These are phyloP conservation scores for Rhamnusium bicolor DNA, from an alignment of 2,888 invertebrate genomes.

Conservation along the genomic window DNA sequence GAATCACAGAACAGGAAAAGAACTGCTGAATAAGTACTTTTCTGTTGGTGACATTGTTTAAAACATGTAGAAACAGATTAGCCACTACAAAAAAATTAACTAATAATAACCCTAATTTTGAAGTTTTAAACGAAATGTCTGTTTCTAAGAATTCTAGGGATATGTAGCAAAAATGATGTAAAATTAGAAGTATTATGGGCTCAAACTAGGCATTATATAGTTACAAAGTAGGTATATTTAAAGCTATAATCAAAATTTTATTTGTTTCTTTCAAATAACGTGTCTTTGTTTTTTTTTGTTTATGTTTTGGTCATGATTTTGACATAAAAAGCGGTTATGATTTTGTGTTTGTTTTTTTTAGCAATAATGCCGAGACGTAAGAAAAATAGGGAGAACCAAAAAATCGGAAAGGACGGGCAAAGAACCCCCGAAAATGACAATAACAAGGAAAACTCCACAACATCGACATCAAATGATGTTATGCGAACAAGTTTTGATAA, in stretches of 20 bases:
- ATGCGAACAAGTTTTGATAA: conserved; percentile 17
- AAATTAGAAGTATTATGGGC: conserved; percentile 2
- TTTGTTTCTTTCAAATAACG: background rate
- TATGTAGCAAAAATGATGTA: conserved; percentile 15
- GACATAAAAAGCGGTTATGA: conserved; percentile 33
- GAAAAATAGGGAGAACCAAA: conserved; percentile 17
- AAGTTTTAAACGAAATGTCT: conserved; percentile 23
- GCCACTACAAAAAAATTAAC: background rate
- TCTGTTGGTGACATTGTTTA: too few species aligned
- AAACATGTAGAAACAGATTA: background rate
- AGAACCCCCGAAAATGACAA: background rate
- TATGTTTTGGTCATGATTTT: conserved; percentile 2
- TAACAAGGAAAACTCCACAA: conserved; percentile 1
- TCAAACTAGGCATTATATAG: conserved; percentile 15
- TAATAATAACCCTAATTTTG: conserved; percentile 22
- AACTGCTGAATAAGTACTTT: too few species aligned
- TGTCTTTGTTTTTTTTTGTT: conserved; percentile 2
- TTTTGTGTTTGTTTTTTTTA: conserved; percentile 7
- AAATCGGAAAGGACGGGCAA: conserved; percentile 12
- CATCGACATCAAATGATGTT: conserved; percentile 1
- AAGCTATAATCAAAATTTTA: background rate
- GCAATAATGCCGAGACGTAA: conserved; percentile 27
- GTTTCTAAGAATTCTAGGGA: conserved; percentile 12
- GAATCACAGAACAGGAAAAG: too few species aligned
- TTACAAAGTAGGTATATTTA: conserved; percentile 18